Evolutionary conservation across 2,113 vertebrate species (phyloP), one percentile per base, ranked within the genome.

Genomic region (Pomatostomus ruficeps): DNA sequence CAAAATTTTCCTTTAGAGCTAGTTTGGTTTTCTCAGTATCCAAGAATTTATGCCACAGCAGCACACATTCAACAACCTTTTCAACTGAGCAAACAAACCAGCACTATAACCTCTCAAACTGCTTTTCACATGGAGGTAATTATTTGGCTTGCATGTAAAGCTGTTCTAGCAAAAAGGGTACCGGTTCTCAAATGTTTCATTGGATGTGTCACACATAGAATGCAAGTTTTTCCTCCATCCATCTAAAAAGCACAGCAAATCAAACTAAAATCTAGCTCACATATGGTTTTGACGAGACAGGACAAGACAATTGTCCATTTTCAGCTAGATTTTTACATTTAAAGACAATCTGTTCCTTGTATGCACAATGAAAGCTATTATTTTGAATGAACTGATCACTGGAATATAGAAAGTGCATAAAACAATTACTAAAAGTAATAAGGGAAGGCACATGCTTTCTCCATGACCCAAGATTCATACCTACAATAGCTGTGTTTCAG

Each of bases 31-130:
- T 65, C 49, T 66, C 24, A 36, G 35, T 46, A 87, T 23, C 38
- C 49, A 89, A 79, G 54, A 95, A 94, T 66, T 94, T 33, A 91
- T 70, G 67, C 57, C 74, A 91, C 26, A 52, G 48, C 24, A 86
- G 46, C 55, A 93, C 15, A 74, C 9, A 54, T 10, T 62, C n/a
- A 89, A 91, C 23, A 19, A 13, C 10, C 48, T 55, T 81, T 45
- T 59, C 51, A 62, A 55, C 21, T 48, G 5, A 67, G 36, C 35
- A 83, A 86, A 78, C 22, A 84, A 92, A 43, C 19, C 24, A 78
- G 35, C 29, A 26, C 28, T 33, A 67, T 7, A 67, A 33, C 24
- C 42, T 62, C 72, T 79, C 28, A 66, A 82, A 78, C 36, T 12
- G 68, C 59, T 74, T 74, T 75, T 74, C 48, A 73, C 52, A 74